phyloP scores from a whole-genome alignment of 2,113 vertebrate genomes.

The Struthio camelus region DNA sequence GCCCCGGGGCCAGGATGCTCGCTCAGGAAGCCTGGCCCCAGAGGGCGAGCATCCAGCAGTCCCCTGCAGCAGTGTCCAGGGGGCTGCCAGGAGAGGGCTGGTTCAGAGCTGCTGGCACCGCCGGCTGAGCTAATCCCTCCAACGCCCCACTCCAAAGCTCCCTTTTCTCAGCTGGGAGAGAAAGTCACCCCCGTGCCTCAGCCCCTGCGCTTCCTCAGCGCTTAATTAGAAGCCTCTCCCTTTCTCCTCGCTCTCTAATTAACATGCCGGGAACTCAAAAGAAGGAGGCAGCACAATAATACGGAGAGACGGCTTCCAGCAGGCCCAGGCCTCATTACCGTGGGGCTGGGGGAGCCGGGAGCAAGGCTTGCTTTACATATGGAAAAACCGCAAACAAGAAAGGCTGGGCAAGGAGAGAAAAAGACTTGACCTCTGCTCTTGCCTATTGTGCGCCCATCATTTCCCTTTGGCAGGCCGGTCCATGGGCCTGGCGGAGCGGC shows the following conservation, averaged over 20 bases:
- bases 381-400: constrained; percentile 75
- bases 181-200: constrained; percentile 83
- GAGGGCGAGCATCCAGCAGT: not conserved
- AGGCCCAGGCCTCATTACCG: constrained; percentile 78
- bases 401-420: constrained; percentile 70
- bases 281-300: constrained; percentile 78
- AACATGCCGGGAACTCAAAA: constrained; percentile 80
- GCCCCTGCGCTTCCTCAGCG: constrained; percentile 67
- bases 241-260: constrained; percentile 85
- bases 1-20: not conserved
- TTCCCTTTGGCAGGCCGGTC: not conserved
- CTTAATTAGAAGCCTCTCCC: constrained; percentile 87
- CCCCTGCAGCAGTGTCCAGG: too few relatives aligned
- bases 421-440: constrained; percentile 71
- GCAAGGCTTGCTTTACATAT: constrained; percentile 68
- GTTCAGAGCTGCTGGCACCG: not conserved
- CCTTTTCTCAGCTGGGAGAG: constrained; percentile 76
- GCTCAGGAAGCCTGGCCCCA: not conserved
- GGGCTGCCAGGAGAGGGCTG: not conserved
- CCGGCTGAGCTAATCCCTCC: constrained; percentile 78
- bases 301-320: constrained; percentile 72
- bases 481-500: not conserved
- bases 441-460: constrained; percentile 60
- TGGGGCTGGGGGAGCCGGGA: constrained; percentile 63
- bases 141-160: constrained; percentile 75